Evolutionary conservation across 1,140 invertebrate genomes (phyloP).

Genomic region (Euschistus heros): DNA sequence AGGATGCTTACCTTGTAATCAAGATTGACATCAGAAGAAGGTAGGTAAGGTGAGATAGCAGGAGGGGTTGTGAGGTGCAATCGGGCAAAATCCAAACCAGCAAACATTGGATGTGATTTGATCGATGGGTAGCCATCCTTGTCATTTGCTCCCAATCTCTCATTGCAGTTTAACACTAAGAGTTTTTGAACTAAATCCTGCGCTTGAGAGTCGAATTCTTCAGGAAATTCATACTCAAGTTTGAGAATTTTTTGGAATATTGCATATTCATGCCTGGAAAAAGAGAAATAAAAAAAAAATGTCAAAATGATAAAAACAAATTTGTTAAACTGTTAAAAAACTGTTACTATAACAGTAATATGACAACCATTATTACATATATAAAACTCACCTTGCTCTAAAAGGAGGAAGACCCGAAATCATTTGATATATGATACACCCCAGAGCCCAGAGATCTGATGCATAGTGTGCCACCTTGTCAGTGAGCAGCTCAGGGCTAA

Average conservation of each 20-base stretch:
- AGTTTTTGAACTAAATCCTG: conserved; percentile 81
- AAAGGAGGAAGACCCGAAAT: conserved; percentile 87
- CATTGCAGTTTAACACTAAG: conserved; percentile 62
- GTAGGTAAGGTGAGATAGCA: conserved; percentile 69
- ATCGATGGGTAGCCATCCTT: conserved; percentile 66
- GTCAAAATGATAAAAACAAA: not conserved
- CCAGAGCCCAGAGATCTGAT: conserved; percentile 95
- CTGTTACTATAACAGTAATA: conserved; percentile 12
- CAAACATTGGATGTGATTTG: conserved; percentile 76
- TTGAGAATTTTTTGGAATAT: conserved; percentile 94
- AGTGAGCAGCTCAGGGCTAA: conserved; percentile 88
- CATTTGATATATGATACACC: conserved; percentile 97
- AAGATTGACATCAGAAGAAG: conserved; percentile 36
- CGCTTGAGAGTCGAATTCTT: conserved; percentile 72
- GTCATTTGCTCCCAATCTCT: conserved; percentile 77
- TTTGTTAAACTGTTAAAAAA: too few relatives aligned
- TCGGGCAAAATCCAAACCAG: conserved; percentile 66
- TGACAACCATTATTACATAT: not conserved
- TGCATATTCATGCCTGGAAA: conserved; percentile 77
- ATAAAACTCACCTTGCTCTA: conserved; percentile 47
- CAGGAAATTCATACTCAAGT: conserved; percentile 85
- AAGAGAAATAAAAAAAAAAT: conserved; percentile 20
- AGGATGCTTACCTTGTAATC: conserved; percentile 4
- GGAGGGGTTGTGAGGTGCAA: conserved; percentile 69
- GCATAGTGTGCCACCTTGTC: conserved; percentile 66